These are phyloP conservation scores for Catocala nupta DNA, from an alignment of 2,888 invertebrate genomes.

Conservation along the genomic window DNA sequence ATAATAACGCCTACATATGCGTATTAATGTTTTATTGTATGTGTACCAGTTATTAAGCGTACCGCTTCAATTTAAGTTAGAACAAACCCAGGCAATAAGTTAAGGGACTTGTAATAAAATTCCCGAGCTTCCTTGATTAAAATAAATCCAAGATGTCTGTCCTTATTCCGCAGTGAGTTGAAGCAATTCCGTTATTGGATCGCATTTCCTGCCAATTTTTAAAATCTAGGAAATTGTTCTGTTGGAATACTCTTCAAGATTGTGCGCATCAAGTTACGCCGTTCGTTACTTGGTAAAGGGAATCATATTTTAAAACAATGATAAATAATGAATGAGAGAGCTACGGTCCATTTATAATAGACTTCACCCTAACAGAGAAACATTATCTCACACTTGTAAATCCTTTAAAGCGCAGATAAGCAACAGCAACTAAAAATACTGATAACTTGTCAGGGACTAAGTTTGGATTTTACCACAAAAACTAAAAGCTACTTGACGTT, in stretches of 20 bases:
- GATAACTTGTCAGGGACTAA: conserved; percentile 17
- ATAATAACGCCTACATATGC: background rate
- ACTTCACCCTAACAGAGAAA: too few relatives aligned
- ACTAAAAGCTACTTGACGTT: conserved; percentile 36
- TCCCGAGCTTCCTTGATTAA: conserved; percentile 64
- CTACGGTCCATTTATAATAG: too few relatives aligned
- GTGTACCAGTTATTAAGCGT: conserved; percentile 7
- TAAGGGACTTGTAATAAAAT: conserved; percentile 64
- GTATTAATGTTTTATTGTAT: background rate
- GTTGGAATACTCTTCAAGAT: conserved; percentile 28
- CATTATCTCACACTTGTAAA: too few relatives aligned
- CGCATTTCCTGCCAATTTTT: conserved; percentile 37
- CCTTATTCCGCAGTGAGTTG: conserved; percentile 40
- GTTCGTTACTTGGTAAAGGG: conserved; percentile 1
- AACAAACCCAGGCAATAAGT: conserved; percentile 62
- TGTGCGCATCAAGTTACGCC: conserved; percentile 9
- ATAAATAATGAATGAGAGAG: too few relatives aligned
- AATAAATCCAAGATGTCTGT: conserved; percentile 51
- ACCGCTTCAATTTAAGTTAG: conserved; percentile 36
- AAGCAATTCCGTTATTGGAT: conserved; percentile 45
- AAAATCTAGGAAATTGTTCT: conserved; percentile 37
- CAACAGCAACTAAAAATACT: too few relatives aligned
- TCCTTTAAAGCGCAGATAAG: too few relatives aligned
- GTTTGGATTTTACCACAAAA: conserved; percentile 30
- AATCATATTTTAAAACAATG: background rate